Percentiles rank a stretch among this genome's conserved stretches.
Evolutionary conservation across 2,888 invertebrate species (phyloP).

Genomic region (Nasonovia ribisnigri): DNA sequence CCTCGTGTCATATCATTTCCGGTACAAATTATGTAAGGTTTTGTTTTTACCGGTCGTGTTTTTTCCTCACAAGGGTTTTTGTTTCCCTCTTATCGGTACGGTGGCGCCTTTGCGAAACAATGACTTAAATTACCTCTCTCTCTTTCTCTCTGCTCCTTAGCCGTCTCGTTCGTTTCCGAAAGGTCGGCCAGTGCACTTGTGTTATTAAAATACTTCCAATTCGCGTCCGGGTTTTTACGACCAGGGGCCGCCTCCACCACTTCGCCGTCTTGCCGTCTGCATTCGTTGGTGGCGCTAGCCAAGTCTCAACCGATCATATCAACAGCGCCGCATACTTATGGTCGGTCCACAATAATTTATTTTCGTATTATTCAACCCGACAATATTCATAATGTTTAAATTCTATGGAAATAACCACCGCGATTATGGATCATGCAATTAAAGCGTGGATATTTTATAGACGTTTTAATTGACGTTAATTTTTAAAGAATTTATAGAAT

Average conservation of each 20-base stretch:
- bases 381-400: background rate
- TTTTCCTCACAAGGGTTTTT: background rate
- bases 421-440: constrained; percentile 39
- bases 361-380: background rate
- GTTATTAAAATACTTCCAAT: constrained; percentile 33
- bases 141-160: background rate
- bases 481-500: constrained; percentile 50
- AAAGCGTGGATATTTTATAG: background rate
- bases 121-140: background rate
- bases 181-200: constrained; percentile 1
- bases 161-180: background rate
- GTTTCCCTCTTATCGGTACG: background rate
- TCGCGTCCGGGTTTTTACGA: constrained; percentile 37
- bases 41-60: constrained; percentile 5
- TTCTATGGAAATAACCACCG: background rate
- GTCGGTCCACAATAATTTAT: background rate
- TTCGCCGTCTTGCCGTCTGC: background rate
- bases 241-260: constrained; percentile 41
- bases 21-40: constrained; percentile 36
- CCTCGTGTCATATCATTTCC: background rate
- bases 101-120: constrained; percentile 39
- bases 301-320: constrained; percentile 14
- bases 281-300: background rate
- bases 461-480: constrained; percentile 57
- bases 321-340: background rate